phyloP scores from a whole-genome alignment of 2,113 vertebrate species.

The Chrysemys picta region DNA sequence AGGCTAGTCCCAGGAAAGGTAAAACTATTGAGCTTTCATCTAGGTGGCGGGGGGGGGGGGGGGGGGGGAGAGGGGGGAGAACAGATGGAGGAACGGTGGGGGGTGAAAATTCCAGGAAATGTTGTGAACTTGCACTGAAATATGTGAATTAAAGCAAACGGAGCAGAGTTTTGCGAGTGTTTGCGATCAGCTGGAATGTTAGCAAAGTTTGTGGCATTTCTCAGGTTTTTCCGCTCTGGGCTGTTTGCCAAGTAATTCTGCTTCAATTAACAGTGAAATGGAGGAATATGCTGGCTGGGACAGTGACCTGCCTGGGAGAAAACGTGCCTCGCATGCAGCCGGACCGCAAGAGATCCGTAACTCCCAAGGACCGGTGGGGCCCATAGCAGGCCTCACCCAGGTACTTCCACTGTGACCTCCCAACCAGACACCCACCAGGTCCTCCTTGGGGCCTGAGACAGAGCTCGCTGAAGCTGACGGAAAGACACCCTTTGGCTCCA shows the following conservation, averaged over 20 bases:
- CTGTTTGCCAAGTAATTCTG: not conserved
- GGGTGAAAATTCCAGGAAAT: not conserved
- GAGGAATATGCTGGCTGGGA: not conserved
- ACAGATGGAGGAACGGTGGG: not conserved
- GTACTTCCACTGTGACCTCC: no score
- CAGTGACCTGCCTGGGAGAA: not conserved
- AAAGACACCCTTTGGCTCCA: not conserved
- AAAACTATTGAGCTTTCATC: not conserved
- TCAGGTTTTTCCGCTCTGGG: not conserved
- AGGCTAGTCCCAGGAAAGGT: not conserved
- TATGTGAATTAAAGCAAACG: not conserved
- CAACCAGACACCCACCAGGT: not conserved
- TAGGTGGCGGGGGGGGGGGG: not conserved
- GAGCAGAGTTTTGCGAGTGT: not conserved
- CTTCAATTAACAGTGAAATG: not conserved
- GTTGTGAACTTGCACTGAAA: not conserved
- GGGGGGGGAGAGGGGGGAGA: not conserved
- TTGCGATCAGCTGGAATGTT: not conserved
- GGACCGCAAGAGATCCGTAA: not conserved
- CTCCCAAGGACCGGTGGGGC: not conserved
- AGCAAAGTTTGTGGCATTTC: not conserved
- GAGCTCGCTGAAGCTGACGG: accelerated
- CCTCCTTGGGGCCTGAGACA: not conserved
- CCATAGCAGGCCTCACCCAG: not conserved
- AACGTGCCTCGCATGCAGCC: not conserved